Evolutionary conservation across 2,888 invertebrate species (phyloP).

Genomic region (Tenodera sinensis): DNA sequence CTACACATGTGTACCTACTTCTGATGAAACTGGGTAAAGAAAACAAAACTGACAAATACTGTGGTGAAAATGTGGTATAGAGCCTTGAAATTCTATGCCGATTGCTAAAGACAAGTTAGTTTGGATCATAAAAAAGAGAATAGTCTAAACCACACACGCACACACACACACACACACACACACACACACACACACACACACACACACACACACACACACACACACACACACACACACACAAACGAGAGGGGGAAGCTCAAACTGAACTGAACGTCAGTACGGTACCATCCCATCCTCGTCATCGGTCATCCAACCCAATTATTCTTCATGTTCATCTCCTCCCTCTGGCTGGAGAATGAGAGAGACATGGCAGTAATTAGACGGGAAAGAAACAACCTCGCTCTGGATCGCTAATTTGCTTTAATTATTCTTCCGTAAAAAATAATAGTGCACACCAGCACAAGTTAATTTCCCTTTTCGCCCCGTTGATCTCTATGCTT

Average conservation of each 20-base stretch:
- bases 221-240: neutral
- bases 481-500: neutral
- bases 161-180: too few species aligned
- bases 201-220: too few species aligned
- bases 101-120: too few species aligned
- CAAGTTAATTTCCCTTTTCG: neutral
- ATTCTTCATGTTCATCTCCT: neutral
- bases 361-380: neutral
- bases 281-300: neutral
- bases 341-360: neutral
- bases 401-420: slow-evolving; percentile 8
- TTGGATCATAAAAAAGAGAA: too few species aligned
- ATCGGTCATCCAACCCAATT: slow-evolving; percentile 4
- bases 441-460: neutral
- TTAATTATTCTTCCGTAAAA: slow-evolving; percentile 17
- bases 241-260: neutral
- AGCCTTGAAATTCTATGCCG: too few species aligned
- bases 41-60: too few species aligned
- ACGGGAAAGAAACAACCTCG: neutral
- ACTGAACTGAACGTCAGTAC: neutral
- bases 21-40: too few species aligned
- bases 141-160: too few species aligned
- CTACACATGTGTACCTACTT: too few species aligned
- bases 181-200: too few species aligned
- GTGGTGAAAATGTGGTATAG: too few species aligned